phyloP scores from a whole-genome alignment of 2,113 vertebrate species.

The Zapornia atra region DNA sequence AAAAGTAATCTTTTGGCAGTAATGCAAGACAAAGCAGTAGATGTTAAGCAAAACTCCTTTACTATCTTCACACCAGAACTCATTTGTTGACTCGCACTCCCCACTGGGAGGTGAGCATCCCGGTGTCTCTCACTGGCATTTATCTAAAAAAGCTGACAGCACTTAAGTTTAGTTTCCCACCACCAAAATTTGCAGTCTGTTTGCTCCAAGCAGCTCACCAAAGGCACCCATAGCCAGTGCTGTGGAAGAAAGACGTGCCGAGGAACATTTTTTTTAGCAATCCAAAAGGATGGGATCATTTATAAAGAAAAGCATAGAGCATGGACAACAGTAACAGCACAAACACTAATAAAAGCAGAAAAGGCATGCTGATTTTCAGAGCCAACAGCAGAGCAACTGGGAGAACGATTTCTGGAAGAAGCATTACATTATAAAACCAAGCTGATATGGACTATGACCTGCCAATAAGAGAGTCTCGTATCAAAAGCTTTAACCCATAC shows the following conservation, averaged over 20 bases:
- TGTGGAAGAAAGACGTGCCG: not conserved
- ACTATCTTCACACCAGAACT: not conserved
- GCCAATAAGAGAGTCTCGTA: not conserved
- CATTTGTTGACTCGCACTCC: not conserved
- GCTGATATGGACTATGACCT: not conserved
- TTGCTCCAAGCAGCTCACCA: not conserved
- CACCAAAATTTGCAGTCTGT: fast-evolving
- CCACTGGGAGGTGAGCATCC: not conserved
- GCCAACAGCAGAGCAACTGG: fast-evolving
- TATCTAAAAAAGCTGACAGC: not conserved
- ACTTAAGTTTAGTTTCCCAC: not conserved
- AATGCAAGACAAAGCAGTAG: not conserved
- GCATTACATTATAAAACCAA: not conserved
- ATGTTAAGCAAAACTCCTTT: not conserved
- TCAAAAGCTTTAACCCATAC: not conserved
- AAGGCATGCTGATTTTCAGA: not conserved
- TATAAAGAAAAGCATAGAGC: not conserved
- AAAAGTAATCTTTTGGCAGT: not conserved
- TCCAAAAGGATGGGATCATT: not conserved
- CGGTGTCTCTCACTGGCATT: not conserved
- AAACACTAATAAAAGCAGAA: not conserved
- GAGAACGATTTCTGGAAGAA: not conserved
- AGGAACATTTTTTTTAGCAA: not conserved
- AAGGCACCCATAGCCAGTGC: not conserved
- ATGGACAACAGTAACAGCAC: not conserved